Evolutionary conservation across 2,113 vertebrate species (phyloP).

Genomic region (Romanogobio albipinnatus): DNA sequence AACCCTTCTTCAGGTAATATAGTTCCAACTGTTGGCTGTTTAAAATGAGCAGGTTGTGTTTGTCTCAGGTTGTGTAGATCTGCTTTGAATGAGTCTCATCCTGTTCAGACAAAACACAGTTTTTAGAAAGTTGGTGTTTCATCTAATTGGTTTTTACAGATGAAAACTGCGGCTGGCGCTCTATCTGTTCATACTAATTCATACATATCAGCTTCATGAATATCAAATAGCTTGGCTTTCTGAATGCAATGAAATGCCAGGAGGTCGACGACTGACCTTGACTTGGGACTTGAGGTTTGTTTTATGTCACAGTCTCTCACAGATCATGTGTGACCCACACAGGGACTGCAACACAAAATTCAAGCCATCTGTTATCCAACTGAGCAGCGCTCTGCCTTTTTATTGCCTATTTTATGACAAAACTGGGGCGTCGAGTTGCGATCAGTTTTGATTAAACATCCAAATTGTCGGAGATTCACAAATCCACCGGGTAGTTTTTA

Average conservation of each 20-base stretch:
- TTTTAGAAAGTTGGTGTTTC: not conserved
- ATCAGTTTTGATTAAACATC: constrained; percentile 30
- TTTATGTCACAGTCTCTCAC: constrained; percentile 20
- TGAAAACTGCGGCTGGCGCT: not conserved
- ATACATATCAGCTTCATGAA: not conserved
- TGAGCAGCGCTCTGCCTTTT: constrained; percentile 6
- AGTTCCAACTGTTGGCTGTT: not conserved
- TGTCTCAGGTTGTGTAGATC: not conserved
- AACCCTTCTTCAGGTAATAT: too few species aligned
- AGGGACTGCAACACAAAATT: not conserved
- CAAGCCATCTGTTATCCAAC: constrained; percentile 35
- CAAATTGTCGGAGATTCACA: constrained; percentile 4
- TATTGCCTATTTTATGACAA: constrained; percentile 21
- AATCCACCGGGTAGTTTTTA: constrained; percentile 12
- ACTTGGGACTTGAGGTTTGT: not conserved
- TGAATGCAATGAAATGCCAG: not conserved
- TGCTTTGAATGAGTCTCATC: not conserved
- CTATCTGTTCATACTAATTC: constrained; percentile 1
- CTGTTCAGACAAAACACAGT: not conserved
- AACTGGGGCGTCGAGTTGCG: constrained; percentile 12
- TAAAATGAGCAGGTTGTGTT: not conserved
- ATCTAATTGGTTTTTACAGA: not conserved
- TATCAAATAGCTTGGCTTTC: not conserved
- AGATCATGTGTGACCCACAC: constrained; percentile 36
- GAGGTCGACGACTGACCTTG: constrained; percentile 6